A percentile compares a stretch with the other conserved stretches of the same genome.
These are phyloP conservation scores for Drosophila takahashii DNA, from an alignment of 1,140 invertebrate genomes.

Conservation along the genomic window DNA sequence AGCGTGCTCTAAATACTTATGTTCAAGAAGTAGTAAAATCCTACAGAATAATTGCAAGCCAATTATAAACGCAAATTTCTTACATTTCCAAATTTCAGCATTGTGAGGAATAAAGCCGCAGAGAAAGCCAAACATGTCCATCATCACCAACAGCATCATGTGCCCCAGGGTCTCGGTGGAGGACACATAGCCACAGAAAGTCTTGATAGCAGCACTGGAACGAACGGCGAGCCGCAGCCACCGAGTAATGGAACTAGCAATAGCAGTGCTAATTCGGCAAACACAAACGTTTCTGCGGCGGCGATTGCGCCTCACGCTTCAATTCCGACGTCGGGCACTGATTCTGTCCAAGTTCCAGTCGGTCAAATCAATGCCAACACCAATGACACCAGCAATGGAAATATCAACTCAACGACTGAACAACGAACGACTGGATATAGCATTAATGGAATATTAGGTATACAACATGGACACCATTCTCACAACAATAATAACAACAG, in stretches of 20 bases:
- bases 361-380: constrained; percentile 83
- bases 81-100: constrained; percentile 87
- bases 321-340: constrained; percentile 78
- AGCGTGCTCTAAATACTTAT: too few species aligned
- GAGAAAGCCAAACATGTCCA: constrained; percentile 97
- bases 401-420: constrained; percentile 61
- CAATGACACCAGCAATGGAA: constrained; percentile 46
- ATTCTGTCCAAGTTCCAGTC: constrained; percentile 39
- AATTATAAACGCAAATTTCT: too few species aligned
- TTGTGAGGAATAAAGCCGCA: constrained; percentile 97
- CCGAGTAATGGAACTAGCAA: constrained; percentile 24
- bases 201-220: constrained; percentile 63
- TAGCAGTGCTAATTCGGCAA: constrained; percentile 36
- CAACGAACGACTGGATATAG: constrained; percentile 90
- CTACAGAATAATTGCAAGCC: too few species aligned
- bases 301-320: constrained; percentile 89
- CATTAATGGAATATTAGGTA: constrained; percentile 97
- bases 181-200: constrained; percentile 84
- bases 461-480: constrained; percentile 87
- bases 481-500: constrained; percentile 86
- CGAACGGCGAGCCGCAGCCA: constrained; percentile 49
- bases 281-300: constrained; percentile 49
- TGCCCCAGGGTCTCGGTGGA: constrained; percentile 50
- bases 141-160: constrained; percentile 86
- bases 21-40: too few species aligned